phyloP scores from a whole-genome alignment of 2,113 vertebrate genomes.

The Sinocyclocheilus anophthalmus region DNA sequence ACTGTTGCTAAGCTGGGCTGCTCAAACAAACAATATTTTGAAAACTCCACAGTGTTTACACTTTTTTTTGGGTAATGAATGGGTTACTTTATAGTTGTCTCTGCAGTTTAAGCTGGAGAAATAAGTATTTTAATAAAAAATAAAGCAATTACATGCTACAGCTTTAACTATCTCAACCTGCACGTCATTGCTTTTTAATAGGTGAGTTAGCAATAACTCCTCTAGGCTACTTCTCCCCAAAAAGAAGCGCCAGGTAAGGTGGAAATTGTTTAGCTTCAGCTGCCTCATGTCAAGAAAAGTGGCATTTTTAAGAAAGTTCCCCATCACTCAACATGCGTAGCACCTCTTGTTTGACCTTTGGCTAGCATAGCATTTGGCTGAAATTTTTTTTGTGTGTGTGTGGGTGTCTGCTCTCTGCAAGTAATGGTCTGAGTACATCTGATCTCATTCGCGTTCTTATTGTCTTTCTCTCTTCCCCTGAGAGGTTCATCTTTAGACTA shows the following conservation, averaged over 20 bases:
- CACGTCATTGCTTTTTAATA: neutral
- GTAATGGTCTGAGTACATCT: neutral
- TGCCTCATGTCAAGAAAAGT: neutral
- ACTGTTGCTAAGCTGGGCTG: neutral
- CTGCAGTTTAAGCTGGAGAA: neutral
- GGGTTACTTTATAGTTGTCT: neutral
- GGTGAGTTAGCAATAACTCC: neutral
- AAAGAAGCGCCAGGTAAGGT: neutral
- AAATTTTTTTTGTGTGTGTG: neutral
- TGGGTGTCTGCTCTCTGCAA: neutral
- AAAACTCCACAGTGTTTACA: neutral
- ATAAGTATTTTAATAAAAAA: neutral
- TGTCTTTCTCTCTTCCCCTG: neutral
- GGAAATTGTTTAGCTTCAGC: neutral
- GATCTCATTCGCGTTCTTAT: neutral
- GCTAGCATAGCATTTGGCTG: neutral
- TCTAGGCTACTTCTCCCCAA: neutral
- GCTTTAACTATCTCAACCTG: neutral
- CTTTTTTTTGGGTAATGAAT: neutral
- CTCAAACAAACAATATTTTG: neutral
- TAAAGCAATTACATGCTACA: neutral
- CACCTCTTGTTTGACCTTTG: neutral
- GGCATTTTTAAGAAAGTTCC: neutral
- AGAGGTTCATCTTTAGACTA: constrained; percentile 18
- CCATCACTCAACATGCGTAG: neutral